phyloP scores from a whole-genome alignment of 2,797 vertebrate species.

The Picus viridis region DNA sequence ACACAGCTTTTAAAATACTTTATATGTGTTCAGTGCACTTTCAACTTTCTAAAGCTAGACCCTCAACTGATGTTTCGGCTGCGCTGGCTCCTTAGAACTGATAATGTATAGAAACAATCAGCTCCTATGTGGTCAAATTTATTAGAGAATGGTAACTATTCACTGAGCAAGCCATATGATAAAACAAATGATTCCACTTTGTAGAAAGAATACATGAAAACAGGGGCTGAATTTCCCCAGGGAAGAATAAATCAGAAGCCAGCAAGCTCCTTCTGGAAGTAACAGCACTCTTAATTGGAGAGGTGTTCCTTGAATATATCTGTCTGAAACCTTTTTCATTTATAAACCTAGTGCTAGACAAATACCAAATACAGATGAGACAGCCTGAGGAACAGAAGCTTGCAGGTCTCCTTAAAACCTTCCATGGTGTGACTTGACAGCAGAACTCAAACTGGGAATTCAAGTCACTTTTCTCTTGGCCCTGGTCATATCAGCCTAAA shows the following conservation, averaged over 20 bases:
- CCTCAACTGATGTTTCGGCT: background rate
- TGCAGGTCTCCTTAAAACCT: background rate
- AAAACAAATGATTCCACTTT: background rate
- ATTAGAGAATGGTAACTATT: background rate
- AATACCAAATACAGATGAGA: background rate
- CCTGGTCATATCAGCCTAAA: background rate
- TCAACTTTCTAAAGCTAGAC: background rate
- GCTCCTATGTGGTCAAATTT: background rate
- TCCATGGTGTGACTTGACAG: background rate
- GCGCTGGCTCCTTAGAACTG: background rate
- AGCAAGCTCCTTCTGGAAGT: background rate
- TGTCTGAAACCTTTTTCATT: background rate
- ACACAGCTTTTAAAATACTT: background rate
- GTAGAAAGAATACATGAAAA: background rate
- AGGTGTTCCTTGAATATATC: background rate
- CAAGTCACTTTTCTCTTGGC: slow-evolving; percentile 1
- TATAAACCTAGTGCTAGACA: slow-evolving; percentile 16
- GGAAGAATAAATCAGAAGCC: background rate
- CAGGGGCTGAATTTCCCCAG: background rate
- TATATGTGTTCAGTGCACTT: background rate
- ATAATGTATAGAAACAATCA: background rate
- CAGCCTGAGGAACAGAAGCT: background rate
- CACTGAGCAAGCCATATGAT: background rate
- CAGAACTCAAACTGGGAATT: background rate
- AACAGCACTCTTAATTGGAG: background rate